Percentiles rank a stretch among this genome's conserved stretches.
These are phyloP conservation scores for Sciurus vulgaris DNA, from an alignment of 2,797 vertebrate species.

Conservation along the genomic window DNA sequence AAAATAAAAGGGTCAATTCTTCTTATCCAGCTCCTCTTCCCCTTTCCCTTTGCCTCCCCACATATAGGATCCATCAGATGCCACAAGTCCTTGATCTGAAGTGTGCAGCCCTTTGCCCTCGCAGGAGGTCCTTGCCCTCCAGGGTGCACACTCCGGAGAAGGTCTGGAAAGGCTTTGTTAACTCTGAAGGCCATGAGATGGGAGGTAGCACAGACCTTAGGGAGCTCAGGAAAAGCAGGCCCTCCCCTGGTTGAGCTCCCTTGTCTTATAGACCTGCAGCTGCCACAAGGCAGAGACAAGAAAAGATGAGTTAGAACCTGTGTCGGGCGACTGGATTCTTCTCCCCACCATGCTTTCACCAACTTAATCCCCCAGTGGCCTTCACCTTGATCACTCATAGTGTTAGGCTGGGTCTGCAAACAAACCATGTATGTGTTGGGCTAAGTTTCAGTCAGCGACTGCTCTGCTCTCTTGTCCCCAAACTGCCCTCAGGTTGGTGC, in stretches of 20 bases:
- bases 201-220: neutral
- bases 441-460: neutral
- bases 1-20: neutral
- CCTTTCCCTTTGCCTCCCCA: neutral
- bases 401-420: neutral
- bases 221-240: neutral
- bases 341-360: neutral
- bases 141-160: neutral
- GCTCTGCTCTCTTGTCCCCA: too few relatives aligned
- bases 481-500: neutral
- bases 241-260: neutral
- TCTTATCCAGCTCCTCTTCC: neutral
- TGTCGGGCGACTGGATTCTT: neutral
- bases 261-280: neutral
- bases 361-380: neutral
- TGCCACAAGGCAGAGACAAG: neutral
- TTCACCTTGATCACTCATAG: neutral
- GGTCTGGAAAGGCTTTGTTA: slow-evolving; percentile 31
- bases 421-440: neutral
- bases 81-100: neutral
- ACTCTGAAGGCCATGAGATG: neutral
- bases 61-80: neutral
- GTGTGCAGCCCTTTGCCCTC: neutral
- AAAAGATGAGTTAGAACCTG: neutral
- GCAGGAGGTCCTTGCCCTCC: neutral